Conservation (phyloP, 2,888 invertebrate species). For the Amphipyra berbera region DNA sequence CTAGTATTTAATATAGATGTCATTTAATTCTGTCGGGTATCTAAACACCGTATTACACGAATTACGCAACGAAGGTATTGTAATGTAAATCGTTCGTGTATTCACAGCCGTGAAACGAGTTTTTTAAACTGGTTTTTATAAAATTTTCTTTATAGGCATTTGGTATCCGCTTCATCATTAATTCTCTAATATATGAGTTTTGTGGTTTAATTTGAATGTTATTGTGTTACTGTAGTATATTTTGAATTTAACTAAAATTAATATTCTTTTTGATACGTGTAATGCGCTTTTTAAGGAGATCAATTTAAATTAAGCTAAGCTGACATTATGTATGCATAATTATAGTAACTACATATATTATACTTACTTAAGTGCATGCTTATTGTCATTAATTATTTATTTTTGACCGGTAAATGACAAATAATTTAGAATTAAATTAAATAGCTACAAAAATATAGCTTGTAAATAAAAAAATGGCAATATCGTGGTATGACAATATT, state of each 20-base stretch:
- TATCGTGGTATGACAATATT: too few relatives aligned
- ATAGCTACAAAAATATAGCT: too few relatives aligned
- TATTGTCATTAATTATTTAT: not conserved
- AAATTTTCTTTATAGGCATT: constrained; percentile 30
- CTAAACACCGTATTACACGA: constrained; percentile 19
- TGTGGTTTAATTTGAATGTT: constrained; percentile 11
- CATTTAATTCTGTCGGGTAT: not conserved
- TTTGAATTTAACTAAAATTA: constrained; percentile 10
- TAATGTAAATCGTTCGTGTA: constrained; percentile 28
- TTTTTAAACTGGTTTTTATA: constrained; percentile 35
- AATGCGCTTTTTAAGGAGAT: constrained; percentile 8
- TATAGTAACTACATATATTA: too few relatives aligned
- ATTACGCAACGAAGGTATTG: constrained; percentile 41
- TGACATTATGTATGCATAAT: not conserved
- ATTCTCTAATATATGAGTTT: constrained; percentile 30
- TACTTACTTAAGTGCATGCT: too few relatives aligned
- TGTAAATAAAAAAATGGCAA: too few relatives aligned
- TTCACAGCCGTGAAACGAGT: constrained; percentile 42
- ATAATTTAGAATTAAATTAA: too few relatives aligned
- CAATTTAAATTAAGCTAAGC: constrained; percentile 1
- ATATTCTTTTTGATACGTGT: constrained; percentile 6
- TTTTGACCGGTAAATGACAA: not conserved
- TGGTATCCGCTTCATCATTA: constrained; percentile 21
- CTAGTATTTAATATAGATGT: not conserved
- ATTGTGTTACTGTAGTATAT: constrained; percentile 20